Evolutionary conservation across 2,888 invertebrate species (phyloP).

Genomic region (Ormyrus labotus): DNA sequence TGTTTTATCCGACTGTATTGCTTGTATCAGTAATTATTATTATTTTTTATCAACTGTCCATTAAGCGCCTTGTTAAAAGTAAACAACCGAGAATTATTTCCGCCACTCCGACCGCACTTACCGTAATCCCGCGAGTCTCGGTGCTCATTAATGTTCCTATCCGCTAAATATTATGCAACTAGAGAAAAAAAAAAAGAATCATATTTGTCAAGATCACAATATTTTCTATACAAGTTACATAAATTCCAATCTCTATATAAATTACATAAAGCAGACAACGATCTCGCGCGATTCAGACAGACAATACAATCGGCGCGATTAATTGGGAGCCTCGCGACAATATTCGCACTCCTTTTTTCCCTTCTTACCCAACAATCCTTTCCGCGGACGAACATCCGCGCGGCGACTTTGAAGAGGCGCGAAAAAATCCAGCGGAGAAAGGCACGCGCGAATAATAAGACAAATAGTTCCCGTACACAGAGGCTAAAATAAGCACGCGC

Average conservation of each 20-base stretch:
- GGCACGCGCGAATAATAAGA: neutral
- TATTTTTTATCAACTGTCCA: constrained; percentile 22
- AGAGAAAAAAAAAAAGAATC: constrained; percentile 15
- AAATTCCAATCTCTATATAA: constrained; percentile 13
- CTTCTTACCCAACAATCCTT: neutral
- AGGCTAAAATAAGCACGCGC: constrained; percentile 22
- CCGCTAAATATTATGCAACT: constrained; percentile 19
- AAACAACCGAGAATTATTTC: constrained; percentile 25
- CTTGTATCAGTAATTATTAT: neutral
- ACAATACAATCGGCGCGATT: constrained; percentile 27
- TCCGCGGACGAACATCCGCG: neutral
- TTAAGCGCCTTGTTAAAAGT: neutral
- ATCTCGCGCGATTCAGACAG: neutral
- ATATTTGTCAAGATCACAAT: constrained; percentile 38
- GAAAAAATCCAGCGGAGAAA: constrained; percentile 16
- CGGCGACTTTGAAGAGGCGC: neutral
- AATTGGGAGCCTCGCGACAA: constrained; percentile 3
- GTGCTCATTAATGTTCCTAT: constrained; percentile 8
- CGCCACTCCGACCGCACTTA: neutral
- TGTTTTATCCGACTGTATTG: too few species aligned
- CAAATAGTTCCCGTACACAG: neutral
- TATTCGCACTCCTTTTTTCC: neutral
- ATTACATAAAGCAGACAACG: constrained; percentile 7
- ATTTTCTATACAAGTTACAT: constrained; percentile 39
- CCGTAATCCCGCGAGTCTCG: neutral